A percentile compares a stretch with the other conserved stretches of the same genome.
Evolutionary conservation across 2,888 invertebrate genomes (phyloP).

Genomic region (Dasysyrphus tricinctus): DNA sequence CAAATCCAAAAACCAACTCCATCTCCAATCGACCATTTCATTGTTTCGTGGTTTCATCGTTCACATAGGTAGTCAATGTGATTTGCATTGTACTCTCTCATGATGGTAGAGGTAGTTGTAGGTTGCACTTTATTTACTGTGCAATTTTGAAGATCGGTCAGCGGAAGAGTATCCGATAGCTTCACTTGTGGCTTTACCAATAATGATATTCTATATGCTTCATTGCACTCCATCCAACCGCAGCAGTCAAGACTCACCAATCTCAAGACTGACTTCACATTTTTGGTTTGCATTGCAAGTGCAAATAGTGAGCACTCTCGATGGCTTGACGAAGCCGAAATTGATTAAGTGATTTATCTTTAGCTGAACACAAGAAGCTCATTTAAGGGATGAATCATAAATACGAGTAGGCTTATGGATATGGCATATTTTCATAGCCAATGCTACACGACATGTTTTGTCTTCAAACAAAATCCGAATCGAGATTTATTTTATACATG

Average conservation of each 20-base stretch:
- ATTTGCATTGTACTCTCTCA: slow-evolving; percentile 70
- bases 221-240: slow-evolving; percentile 59
- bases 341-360: slow-evolving; percentile 71
- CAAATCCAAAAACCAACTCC: slow-evolving; percentile 43
- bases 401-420: background rate
- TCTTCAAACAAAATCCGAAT: no score
- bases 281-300: slow-evolving; percentile 37
- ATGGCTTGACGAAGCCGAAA: slow-evolving; percentile 36
- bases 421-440: no score
- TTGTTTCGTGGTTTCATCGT: slow-evolving; percentile 72
- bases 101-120: slow-evolving; percentile 26
- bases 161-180: slow-evolving; percentile 74
- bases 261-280: slow-evolving; percentile 39
- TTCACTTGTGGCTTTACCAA: slow-evolving; percentile 70
- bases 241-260: slow-evolving; percentile 17
- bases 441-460: no score
- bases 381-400: slow-evolving; percentile 49
- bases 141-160: slow-evolving; percentile 60
- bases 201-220: slow-evolving; percentile 71
- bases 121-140: slow-evolving; percentile 64
- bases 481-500: no score
- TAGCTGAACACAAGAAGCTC: background rate
- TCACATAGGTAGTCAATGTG: slow-evolving; percentile 64
- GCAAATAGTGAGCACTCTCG: slow-evolving; percentile 34
- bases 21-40: slow-evolving; percentile 74